Evolutionary conservation across 2,888 invertebrate species (phyloP).

Genomic region (Cerastoderma edule): DNA sequence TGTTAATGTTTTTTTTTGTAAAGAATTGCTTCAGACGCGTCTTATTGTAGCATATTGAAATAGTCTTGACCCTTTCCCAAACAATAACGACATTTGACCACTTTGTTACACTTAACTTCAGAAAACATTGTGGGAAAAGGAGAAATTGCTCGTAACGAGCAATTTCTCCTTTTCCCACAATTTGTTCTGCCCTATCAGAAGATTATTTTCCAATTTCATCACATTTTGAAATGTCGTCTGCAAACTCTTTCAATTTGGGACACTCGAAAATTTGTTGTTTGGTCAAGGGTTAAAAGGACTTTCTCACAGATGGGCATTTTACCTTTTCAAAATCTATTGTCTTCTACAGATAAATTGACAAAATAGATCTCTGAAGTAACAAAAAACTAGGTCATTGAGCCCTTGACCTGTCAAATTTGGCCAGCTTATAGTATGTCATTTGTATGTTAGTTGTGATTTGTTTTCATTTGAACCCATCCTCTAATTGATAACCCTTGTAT

Average conservation of each 20-base stretch:
- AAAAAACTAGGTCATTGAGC: too few species aligned
- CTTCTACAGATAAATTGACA: too few species aligned
- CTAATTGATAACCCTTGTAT: not conserved
- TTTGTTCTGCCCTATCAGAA: too few species aligned
- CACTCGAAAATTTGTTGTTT: not conserved
- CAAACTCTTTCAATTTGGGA: not conserved
- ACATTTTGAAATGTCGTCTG: too few species aligned
- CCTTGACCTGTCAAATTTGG: too few species aligned
- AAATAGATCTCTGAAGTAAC: too few species aligned
- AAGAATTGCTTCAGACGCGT: not conserved
- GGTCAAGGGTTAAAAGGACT: not conserved
- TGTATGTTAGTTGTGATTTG: not conserved
- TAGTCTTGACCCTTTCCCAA: not conserved
- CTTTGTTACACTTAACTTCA: too few species aligned
- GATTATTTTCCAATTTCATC: too few species aligned
- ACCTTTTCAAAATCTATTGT: too few species aligned
- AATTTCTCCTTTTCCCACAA: conserved; percentile 1
- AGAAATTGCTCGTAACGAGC: not conserved
- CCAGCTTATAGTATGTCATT: too few species aligned
- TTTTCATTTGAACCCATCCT: not conserved
- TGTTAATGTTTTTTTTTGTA: not conserved
- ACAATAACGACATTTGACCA: not conserved
- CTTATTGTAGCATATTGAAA: too few species aligned
- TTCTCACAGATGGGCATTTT: not conserved
- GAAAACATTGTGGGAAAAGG: not conserved